These are phyloP conservation scores for Oreochromis mossambicus DNA, from an alignment of 2,797 vertebrate species.

Conservation along the genomic window DNA sequence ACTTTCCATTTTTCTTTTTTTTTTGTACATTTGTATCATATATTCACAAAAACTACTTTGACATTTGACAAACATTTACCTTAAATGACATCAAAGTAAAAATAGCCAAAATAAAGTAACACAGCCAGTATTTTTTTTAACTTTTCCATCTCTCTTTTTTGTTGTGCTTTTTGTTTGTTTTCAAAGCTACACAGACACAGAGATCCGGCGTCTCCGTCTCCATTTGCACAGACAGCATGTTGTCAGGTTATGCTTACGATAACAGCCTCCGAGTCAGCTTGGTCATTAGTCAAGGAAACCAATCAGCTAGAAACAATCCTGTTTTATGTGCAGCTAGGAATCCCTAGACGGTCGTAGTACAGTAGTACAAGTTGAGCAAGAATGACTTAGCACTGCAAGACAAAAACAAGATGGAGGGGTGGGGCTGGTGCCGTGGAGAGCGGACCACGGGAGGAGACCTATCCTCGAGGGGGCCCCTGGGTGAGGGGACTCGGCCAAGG, in stretches of 20 bases:
- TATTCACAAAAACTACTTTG: slow-evolving; percentile 79
- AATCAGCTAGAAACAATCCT: slow-evolving; percentile 15
- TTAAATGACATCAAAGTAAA: slow-evolving; percentile 78
- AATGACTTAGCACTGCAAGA: slow-evolving; percentile 62
- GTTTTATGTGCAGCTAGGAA: slow-evolving; percentile 32
- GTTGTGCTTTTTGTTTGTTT: slow-evolving; percentile 74
- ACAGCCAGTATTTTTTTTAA: slow-evolving; percentile 51
- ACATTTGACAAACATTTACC: slow-evolving; percentile 81
- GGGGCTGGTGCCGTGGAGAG: slow-evolving; percentile 59
- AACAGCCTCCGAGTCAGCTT: slow-evolving; percentile 22
- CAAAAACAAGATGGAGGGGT: slow-evolving; percentile 63
- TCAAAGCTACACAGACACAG: slow-evolving; percentile 49
- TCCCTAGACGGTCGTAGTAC: slow-evolving; percentile 22
- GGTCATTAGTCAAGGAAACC: background rate
- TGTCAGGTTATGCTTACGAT: slow-evolving; percentile 26
- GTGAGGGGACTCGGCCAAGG: slow-evolving; percentile 34
- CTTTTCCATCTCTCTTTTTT: slow-evolving; percentile 45
- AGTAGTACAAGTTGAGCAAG: slow-evolving; percentile 12
- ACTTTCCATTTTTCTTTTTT: slow-evolving; percentile 59
- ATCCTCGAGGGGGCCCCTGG: slow-evolving; percentile 40
- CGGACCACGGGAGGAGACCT: slow-evolving; percentile 50
- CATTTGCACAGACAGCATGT: slow-evolving; percentile 39
- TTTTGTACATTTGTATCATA: slow-evolving; percentile 75
- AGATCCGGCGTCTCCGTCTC: slow-evolving; percentile 38
- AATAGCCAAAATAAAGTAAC: slow-evolving; percentile 41